These are phyloP conservation scores for Drosophila demipolita DNA, from an alignment of 2,888 invertebrate species.

Conservation along the genomic window DNA sequence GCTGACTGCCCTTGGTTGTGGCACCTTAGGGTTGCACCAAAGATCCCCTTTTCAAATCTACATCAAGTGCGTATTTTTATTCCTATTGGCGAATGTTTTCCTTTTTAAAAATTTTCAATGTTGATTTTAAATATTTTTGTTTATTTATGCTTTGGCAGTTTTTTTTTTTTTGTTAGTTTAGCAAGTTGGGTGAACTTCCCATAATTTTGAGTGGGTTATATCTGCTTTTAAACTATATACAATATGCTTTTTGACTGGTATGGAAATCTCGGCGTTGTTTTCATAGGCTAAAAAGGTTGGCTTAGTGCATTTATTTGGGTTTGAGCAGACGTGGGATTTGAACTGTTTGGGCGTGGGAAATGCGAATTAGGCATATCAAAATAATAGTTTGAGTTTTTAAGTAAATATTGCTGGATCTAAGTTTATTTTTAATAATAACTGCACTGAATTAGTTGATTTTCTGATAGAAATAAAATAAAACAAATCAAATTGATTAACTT, in stretches of 20 bases:
- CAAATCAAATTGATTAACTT: too few relatives aligned
- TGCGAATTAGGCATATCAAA: constrained; percentile 3
- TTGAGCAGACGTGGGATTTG: constrained; percentile 53
- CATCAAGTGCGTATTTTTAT: constrained; percentile 22
- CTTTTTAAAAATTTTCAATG: constrained; percentile 66
- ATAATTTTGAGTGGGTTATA: constrained; percentile 35
- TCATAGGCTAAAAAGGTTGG: constrained; percentile 61
- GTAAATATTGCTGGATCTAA: background rate
- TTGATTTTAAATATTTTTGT: constrained; percentile 78
- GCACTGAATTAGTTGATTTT: background rate
- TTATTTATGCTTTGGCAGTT: constrained; percentile 54
- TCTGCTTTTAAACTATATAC: constrained; percentile 23
- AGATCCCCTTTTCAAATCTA: constrained; percentile 1
- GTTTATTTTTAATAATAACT: background rate
- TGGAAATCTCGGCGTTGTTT: constrained; percentile 70
- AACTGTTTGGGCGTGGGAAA: constrained; percentile 55
- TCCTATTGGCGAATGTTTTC: constrained; percentile 55
- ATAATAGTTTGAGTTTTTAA: background rate
- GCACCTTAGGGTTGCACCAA: constrained; percentile 56
- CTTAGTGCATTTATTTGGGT: constrained; percentile 6
- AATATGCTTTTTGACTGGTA: constrained; percentile 64
- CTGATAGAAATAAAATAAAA: background rate
- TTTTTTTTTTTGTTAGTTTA: constrained; percentile 40
- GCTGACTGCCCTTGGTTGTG: constrained; percentile 4
- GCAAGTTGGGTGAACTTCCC: constrained; percentile 42